Evolutionary conservation across 1,140 invertebrate genomes (phyloP).

Genomic region (Drosophila mojavensis): DNA sequence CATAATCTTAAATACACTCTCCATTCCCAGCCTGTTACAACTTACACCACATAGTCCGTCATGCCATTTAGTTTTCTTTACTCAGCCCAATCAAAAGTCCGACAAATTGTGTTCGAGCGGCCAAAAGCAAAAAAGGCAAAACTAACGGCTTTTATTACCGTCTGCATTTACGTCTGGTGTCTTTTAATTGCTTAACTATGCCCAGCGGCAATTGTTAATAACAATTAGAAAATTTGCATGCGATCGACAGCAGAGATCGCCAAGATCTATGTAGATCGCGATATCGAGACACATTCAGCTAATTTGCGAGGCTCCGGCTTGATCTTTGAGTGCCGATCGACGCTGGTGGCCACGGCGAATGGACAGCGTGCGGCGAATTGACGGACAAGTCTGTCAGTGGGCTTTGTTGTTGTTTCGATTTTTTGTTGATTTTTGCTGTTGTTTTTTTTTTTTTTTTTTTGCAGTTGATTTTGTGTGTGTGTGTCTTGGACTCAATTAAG

Average conservation of each 20-base stretch:
- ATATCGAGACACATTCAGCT: slow-evolving; percentile 44
- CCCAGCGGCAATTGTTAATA: slow-evolving; percentile 78
- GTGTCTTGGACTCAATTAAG: slow-evolving; percentile 56
- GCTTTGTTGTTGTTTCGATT: not conserved
- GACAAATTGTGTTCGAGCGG: slow-evolving; percentile 32
- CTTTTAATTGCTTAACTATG: slow-evolving; percentile 80
- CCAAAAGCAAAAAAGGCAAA: slow-evolving; percentile 27
- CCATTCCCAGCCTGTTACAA: not conserved
- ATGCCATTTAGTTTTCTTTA: not conserved
- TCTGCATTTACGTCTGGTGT: slow-evolving; percentile 44
- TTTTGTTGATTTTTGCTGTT: not conserved
- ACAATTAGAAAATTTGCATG: slow-evolving; percentile 78
- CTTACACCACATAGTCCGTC: not conserved
- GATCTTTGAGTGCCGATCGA: slow-evolving; percentile 52
- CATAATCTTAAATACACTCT: no score
- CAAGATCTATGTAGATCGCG: slow-evolving; percentile 32
- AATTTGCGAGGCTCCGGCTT: slow-evolving; percentile 64
- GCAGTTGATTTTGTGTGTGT: not conserved
- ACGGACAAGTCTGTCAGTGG: slow-evolving; percentile 45
- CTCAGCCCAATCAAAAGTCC: slow-evolving; percentile 8
- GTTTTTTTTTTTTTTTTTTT: not conserved
- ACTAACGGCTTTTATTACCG: slow-evolving; percentile 10
- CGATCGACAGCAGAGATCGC: slow-evolving; percentile 37
- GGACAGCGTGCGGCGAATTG: slow-evolving; percentile 18
- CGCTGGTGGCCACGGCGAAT: slow-evolving; percentile 57